Conservation (phyloP, 2,888 invertebrate genomes). For the Julus scandinavius region DNA sequence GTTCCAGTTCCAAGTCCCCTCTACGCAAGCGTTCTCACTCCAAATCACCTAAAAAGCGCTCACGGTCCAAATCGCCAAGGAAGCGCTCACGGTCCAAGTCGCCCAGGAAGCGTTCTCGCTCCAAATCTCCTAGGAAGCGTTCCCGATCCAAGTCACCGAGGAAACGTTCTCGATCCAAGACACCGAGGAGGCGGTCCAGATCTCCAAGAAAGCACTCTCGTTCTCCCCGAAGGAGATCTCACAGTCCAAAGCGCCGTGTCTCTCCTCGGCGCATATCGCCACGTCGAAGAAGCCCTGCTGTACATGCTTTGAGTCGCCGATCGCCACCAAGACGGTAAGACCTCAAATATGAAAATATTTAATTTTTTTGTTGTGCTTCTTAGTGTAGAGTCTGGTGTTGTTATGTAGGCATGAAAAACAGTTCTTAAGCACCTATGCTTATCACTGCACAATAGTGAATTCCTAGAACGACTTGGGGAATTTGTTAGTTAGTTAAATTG, state of each 20-base stretch:
- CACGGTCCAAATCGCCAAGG: conserved; percentile 59
- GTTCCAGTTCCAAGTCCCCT: conserved; percentile 59
- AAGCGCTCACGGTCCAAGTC: conserved; percentile 56
- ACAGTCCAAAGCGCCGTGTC: conserved; percentile 54
- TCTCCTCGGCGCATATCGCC: conserved; percentile 62
- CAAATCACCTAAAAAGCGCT: conserved; percentile 53
- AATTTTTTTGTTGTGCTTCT: too few species aligned
- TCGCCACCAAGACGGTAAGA: conserved; percentile 59
- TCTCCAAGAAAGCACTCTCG: conserved; percentile 53
- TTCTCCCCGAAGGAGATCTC: conserved; percentile 54
- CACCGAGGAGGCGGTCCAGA: conserved; percentile 57
- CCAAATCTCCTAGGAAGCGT: conserved; percentile 56
- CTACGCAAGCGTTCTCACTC: conserved; percentile 53
- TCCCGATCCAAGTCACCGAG: conserved; percentile 60
- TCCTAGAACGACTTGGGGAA: too few species aligned
- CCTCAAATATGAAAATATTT: neutral
- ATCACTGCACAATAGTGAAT: too few species aligned
- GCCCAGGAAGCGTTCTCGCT: conserved; percentile 57
- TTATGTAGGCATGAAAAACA: too few species aligned
- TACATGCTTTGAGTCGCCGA: neutral
- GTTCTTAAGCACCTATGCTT: too few species aligned
- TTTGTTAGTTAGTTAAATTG: neutral
- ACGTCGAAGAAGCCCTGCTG: conserved; percentile 39
- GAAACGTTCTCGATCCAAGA: conserved; percentile 58
- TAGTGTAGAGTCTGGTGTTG: too few species aligned